A percentile compares a stretch with the other conserved stretches of the same genome.
Conservation (phyloP, 1,140 invertebrate species). For the Apis cerana region DNA sequence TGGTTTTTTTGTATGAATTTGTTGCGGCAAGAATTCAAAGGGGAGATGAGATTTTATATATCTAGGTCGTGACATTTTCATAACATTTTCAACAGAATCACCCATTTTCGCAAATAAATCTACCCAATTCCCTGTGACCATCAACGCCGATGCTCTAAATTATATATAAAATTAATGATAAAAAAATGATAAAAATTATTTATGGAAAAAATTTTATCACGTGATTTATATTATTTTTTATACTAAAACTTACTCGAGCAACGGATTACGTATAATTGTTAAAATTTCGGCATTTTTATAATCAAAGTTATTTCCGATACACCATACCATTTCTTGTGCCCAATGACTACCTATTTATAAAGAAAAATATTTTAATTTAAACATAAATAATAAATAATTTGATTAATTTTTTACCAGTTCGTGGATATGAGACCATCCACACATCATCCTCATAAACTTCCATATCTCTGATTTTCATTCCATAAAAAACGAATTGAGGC, state of each 20-base stretch:
- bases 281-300: conserved; percentile 87
- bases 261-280: conserved; percentile 83
- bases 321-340: conserved; percentile 94
- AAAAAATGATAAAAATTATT: conserved; percentile 6
- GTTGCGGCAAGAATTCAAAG: conserved; percentile 86
- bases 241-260: conserved; percentile 81
- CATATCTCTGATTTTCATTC: conserved; percentile 85
- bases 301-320: conserved; percentile 90
- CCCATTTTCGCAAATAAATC: conserved; percentile 79
- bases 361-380: conserved; percentile 22
- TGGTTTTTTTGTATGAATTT: conserved; percentile 86
- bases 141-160: conserved; percentile 78
- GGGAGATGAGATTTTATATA: conserved; percentile 92
- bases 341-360: conserved; percentile 88
- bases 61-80: conserved; percentile 85
- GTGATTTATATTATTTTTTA: background rate
- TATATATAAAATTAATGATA: too few species aligned
- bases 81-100: conserved; percentile 87
- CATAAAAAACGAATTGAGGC: conserved; percentile 85
- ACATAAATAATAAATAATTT: background rate
- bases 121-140: conserved; percentile 78
- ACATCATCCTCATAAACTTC: conserved; percentile 87
- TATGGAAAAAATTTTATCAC: background rate
- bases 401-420: conserved; percentile 84
- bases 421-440: conserved; percentile 91